A percentile compares a stretch with the other conserved stretches of the same genome.
Evolutionary conservation across 2,888 invertebrate genomes (phyloP).

Genomic region (Noctua janthe): DNA sequence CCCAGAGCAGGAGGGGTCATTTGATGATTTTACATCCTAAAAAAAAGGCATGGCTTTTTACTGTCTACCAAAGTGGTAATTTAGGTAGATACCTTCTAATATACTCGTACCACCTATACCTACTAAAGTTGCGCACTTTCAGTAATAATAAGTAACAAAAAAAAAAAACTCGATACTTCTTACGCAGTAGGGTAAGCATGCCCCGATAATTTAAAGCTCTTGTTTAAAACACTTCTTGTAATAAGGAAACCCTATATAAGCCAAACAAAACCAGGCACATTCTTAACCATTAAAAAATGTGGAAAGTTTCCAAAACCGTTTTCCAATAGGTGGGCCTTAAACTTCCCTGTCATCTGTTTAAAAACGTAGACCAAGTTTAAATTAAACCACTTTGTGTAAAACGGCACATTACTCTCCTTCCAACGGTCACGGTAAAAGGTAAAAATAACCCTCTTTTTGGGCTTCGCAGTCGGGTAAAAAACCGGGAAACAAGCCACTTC

Average conservation of each 20-base stretch:
- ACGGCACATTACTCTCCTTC: slow-evolving; percentile 25
- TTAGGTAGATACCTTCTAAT: too few species aligned
- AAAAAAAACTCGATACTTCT: not conserved
- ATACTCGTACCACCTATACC: too few species aligned
- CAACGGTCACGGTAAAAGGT: slow-evolving; percentile 4
- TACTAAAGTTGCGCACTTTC: too few species aligned
- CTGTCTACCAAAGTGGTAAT: too few species aligned
- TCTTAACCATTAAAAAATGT: slow-evolving; percentile 32
- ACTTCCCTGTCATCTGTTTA: slow-evolving; percentile 41
- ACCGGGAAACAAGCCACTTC: slow-evolving; percentile 42
- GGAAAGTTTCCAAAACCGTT: slow-evolving; percentile 41
- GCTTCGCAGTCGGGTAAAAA: not conserved
- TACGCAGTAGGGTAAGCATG: not conserved
- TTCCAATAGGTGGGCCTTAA: slow-evolving; percentile 33
- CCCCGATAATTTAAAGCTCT: not conserved
- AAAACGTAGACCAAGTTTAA: slow-evolving; percentile 60
- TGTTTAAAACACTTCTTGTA: not conserved
- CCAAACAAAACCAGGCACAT: not conserved
- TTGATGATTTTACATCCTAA: too few species aligned
- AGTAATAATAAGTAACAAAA: too few species aligned
- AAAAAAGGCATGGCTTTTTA: too few species aligned
- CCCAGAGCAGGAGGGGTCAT: too few species aligned
- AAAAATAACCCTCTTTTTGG: not conserved
- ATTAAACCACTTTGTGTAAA: slow-evolving; percentile 50
- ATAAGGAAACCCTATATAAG: not conserved